Conservation (phyloP, 2,113 vertebrate species). For the Redunca redunca region DNA sequence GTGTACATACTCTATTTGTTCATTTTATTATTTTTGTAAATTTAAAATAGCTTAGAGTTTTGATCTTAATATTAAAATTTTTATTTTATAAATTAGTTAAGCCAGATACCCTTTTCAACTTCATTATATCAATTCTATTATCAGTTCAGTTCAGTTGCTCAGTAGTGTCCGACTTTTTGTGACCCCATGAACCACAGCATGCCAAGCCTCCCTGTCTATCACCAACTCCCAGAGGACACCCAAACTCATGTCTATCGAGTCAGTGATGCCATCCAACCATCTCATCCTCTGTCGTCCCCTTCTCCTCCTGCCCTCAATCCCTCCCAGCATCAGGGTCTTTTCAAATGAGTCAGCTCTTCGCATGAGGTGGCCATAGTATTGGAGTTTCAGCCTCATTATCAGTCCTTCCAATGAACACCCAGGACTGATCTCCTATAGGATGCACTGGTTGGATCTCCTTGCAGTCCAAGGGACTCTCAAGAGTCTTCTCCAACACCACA, state of each 20-base stretch:
- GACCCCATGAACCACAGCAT: accelerated
- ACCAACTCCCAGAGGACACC: accelerated
- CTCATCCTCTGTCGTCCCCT: background rate
- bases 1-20: background rate
- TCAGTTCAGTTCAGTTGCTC: background rate
- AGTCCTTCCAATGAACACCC: background rate
- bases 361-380: background rate
- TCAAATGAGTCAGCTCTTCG: accelerated
- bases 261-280: background rate
- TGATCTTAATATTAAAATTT: background rate
- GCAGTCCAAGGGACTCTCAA: background rate
- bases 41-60: background rate
- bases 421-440: background rate
- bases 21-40: background rate
- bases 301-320: background rate
- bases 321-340: background rate
- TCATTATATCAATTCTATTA: background rate
- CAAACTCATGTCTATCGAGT: background rate
- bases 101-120: constrained; percentile 6
- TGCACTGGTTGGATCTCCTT: background rate
- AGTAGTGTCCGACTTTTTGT: background rate
- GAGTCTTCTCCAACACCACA: background rate
- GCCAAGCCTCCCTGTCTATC: background rate
- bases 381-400: background rate
- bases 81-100: constrained; percentile 14